Evolutionary conservation across 2,888 invertebrate species (phyloP), one percentile per base, ranked within the genome.

Genomic region (Polydrusus tereticollis): DNA sequence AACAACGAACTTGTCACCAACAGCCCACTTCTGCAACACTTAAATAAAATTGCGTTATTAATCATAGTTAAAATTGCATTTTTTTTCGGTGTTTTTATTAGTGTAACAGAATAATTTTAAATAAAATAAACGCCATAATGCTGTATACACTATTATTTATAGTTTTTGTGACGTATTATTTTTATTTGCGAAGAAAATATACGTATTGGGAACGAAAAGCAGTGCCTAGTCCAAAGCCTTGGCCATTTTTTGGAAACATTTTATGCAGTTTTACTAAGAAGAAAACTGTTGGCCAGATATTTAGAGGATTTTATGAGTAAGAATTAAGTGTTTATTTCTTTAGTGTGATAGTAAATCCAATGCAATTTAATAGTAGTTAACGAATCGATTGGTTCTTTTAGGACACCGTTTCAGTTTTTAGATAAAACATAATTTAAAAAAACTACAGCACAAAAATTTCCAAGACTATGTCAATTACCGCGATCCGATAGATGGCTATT

Each of bases 271-370:
- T 74, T 38, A 65, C 62, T 12, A 38, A 60, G n/a, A 68, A 43
- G 23, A 63, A 64, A 52, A 71, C 68, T 16, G 29, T 69, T 33
- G 71, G 70, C 8, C 63, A 71, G 20, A 64, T 74, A 43, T 74
- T 71, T 59, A 26, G 63, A 21, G 43, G 67, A 20, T 67, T 71
- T 10, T 74, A 74, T 41, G 16, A 57, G 71, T 74, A 59, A 67
- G 20, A 10, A 36, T 16, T 38, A 23, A 10, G n/a, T 10, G 7
- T 43, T n/a, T 45, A 14, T 21, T 64, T 14, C 2, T 52, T 21
- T 41, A n/a, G n/a, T n/a, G n/a, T n/a, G n/a, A n/a, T n/a, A n/a
- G n/a, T n/a, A n/a, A n/a, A n/a, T n/a, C n/a, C n/a, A n/a, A n/a
- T n/a, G n/a, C n/a, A n/a, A n/a, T n/a, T n/a, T n/a, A n/a, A n/a